Percentiles rank a stretch among this genome's conserved stretches.
Evolutionary conservation across 1,140 invertebrate genomes (phyloP).

Genomic region (Scaptodrosophila lebanonensis): DNA sequence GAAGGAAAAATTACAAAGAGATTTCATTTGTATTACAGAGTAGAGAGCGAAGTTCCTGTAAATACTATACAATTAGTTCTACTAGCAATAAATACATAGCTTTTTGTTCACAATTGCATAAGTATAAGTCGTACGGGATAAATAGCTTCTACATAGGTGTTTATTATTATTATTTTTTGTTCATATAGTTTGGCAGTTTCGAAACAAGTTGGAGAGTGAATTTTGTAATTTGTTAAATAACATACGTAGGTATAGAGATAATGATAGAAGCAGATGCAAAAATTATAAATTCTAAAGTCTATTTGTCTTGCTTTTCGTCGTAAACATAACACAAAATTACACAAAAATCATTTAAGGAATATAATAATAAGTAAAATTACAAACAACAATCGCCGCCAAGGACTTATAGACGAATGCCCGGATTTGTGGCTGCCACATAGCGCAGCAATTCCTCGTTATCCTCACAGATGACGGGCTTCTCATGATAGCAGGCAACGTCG

Average conservation of each 20-base stretch:
- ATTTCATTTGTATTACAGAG: constrained; percentile 28
- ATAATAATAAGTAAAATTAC: constrained; percentile 68
- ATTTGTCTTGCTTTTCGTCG: constrained; percentile 73
- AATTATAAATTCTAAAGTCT: constrained; percentile 77
- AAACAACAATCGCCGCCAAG: constrained; percentile 23
- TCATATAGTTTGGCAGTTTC: not conserved
- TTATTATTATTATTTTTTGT: not conserved
- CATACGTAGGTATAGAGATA: too few species aligned
- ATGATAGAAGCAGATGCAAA: constrained; percentile 57
- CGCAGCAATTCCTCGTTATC: constrained; percentile 90
- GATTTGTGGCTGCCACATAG: constrained; percentile 89
- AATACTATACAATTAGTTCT: constrained; percentile 3
- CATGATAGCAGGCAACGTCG: constrained; percentile 94
- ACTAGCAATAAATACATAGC: constrained; percentile 10
- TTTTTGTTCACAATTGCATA: too few species aligned
- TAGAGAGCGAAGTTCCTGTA: constrained; percentile 12
- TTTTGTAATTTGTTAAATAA: too few species aligned
- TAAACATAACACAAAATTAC: constrained; percentile 69
- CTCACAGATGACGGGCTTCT: constrained; percentile 93
- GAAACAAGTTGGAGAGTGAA: not conserved
- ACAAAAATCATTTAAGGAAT: constrained; percentile 64
- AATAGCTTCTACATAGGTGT: not conserved
- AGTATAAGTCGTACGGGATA: too few species aligned
- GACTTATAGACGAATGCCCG: constrained; percentile 84
- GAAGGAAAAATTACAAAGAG: constrained; percentile 53